Evolutionary conservation across 2,888 invertebrate species (phyloP).

Genomic region (Chymomyza fuscimana): DNA sequence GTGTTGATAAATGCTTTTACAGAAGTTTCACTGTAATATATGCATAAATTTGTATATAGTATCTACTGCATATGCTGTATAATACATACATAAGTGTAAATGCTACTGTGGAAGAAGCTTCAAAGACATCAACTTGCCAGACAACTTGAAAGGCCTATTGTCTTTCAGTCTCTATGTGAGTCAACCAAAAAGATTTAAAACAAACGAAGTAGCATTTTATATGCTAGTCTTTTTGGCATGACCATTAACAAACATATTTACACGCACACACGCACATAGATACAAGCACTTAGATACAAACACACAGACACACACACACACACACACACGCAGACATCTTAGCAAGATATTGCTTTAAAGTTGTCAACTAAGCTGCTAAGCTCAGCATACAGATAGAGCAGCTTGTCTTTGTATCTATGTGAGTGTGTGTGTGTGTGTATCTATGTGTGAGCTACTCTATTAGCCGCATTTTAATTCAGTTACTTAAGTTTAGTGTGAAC

Average conservation of each 20-base stretch:
- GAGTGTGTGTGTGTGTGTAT: conserved; percentile 12
- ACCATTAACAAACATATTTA: conserved; percentile 30
- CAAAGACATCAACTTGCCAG: conserved; percentile 1
- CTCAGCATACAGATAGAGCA: conserved; percentile 21
- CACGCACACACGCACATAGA: conserved; percentile 15
- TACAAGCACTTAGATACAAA: not conserved
- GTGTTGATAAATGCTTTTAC: no score
- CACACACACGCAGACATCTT: not conserved
- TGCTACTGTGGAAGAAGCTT: conserved; percentile 9
- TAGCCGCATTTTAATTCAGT: conserved; percentile 74
- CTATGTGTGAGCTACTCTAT: conserved; percentile 60
- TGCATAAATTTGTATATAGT: not conserved
- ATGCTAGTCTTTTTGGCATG: conserved; percentile 17
- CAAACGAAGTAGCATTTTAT: not conserved
- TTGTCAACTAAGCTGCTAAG: conserved; percentile 53
- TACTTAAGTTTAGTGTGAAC: conserved; percentile 74
- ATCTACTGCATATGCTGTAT: not conserved
- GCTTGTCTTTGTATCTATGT: not conserved
- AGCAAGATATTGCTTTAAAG: conserved; percentile 33
- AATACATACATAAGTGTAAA: not conserved
- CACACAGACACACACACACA: not conserved
- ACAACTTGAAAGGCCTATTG: not conserved
- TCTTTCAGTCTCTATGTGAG: not conserved
- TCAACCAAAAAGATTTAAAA: not conserved
- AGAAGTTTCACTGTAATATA: not conserved